Percentiles rank a stretch among this genome's conserved stretches.
Evolutionary conservation across 2,113 vertebrate species (phyloP).

Genomic region (Halichoerus grypus): DNA sequence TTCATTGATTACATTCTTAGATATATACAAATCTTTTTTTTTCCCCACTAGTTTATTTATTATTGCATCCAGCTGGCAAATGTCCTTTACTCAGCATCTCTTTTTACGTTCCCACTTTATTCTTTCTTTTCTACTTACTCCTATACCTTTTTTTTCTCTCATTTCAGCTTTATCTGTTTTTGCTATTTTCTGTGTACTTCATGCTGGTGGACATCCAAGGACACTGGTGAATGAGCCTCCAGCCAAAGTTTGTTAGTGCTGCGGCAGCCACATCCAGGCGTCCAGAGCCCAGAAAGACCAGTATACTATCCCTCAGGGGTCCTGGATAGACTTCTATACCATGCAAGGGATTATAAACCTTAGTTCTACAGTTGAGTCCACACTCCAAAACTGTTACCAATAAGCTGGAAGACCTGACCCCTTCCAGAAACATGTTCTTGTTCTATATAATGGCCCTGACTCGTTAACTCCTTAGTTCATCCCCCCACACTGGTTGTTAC

Average conservation of each 20-base stretch:
- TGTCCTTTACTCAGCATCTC: background rate
- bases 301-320: background rate
- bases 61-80: background rate
- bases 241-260: background rate
- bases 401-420: background rate
- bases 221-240: background rate
- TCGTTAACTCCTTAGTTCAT: background rate
- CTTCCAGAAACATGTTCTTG: background rate
- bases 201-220: background rate
- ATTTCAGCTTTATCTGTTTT: background rate
- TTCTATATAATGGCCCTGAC: background rate
- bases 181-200: background rate
- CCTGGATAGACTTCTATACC: background rate
- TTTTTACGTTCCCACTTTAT: slow-evolving; percentile 12
- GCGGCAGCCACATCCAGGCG: background rate
- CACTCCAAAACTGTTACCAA: background rate
- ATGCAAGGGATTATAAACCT: background rate
- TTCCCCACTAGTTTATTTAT: background rate
- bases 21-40: background rate
- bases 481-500: background rate
- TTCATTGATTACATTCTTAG: background rate
- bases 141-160: background rate
- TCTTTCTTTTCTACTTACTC: background rate
- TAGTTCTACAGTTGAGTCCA: background rate
- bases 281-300: background rate